A percentile compares a stretch with the other conserved stretches of the same genome.
phyloP scores from a whole-genome alignment of 2,888 invertebrate genomes.

The Actias luna region DNA sequence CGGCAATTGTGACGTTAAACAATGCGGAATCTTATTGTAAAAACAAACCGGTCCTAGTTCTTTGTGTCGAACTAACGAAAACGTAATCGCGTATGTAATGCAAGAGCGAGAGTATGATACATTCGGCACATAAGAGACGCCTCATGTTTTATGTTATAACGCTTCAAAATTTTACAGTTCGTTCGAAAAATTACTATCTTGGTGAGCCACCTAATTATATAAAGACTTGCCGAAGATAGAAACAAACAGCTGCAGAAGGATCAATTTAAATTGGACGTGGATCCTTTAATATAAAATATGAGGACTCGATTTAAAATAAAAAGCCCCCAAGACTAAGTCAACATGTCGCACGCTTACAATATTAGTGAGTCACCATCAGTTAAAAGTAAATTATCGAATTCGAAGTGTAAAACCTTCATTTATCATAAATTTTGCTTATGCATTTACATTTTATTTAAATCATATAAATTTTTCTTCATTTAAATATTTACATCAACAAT shows the following conservation, averaged over 20 bases:
- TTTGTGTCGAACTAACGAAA: constrained; percentile 33
- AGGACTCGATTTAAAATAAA: too few species aligned
- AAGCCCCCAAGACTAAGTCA: too few species aligned
- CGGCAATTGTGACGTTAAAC: constrained; percentile 18
- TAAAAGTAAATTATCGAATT: background rate
- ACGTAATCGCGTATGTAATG: constrained; percentile 6
- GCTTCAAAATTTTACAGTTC: background rate
- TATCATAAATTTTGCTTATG: too few species aligned
- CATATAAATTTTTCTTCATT: background rate
- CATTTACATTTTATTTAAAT: background rate
- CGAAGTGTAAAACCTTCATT: background rate
- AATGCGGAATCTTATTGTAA: constrained; percentile 31
- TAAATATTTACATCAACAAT: background rate
- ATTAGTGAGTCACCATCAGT: background rate
- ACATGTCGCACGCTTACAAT: background rate
- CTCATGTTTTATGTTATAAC: background rate
- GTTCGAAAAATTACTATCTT: too few species aligned
- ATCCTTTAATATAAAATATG: too few species aligned
- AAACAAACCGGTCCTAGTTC: constrained; percentile 24
- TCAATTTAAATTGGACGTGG: background rate
- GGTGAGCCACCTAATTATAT: background rate
- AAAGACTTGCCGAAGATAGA: background rate
- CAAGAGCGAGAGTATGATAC: background rate
- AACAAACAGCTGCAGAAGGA: too few species aligned
- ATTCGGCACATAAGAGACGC: background rate